Evolutionary conservation across 2,113 vertebrate genomes (phyloP), one percentile per base, ranked within the genome.

Genomic region (Scophthalmus maximus): DNA sequence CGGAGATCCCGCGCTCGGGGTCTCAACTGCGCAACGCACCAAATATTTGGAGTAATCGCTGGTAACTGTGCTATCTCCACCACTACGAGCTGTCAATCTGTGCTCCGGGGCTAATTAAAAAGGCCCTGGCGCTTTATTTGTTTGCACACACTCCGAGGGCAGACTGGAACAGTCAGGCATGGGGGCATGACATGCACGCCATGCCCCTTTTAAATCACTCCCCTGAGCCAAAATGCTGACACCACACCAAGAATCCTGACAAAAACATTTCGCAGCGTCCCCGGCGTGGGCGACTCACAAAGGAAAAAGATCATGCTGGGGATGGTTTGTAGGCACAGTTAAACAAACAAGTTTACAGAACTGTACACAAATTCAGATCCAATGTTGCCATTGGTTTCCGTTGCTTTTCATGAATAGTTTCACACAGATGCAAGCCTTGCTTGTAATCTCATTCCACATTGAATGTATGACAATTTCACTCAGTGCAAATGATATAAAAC

Each of bases 11-110:
- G 70, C 57, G 22, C 69, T 77, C 68, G 76, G 60, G 70, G 85
- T 53, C 65, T 92, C 71, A 79, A 71, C 86, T 65, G 79, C 85
- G 89, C 88, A 89, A 91, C 82, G 57, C 68, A 83, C 83, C 87
- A 92, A 93, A 93, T 94, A 94, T 94, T 94, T 92, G 83, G 81
- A 79, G 77, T 93, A 93, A 93, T 93, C 88, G 89, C 72, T 88
- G 78, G 89, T 92, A 90, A 93, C 92, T 87, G 91, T 30, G 85
- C 79, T 89, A 84, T 92, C 86, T 81, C 81, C 61, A 78, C 52
- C 79, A 65, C 76, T 76, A 76, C 68, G 51, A 78, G 74, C 88
- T 92, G 90, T 92, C 93, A 92, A 68, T 87, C 89, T 88, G 59
- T 63, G 76, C 79, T 83, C 84, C 71, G 52, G 23, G 80, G 90